Evolutionary conservation across 1,140 invertebrate species (phyloP).

Genomic region (Drosophila seguyi): DNA sequence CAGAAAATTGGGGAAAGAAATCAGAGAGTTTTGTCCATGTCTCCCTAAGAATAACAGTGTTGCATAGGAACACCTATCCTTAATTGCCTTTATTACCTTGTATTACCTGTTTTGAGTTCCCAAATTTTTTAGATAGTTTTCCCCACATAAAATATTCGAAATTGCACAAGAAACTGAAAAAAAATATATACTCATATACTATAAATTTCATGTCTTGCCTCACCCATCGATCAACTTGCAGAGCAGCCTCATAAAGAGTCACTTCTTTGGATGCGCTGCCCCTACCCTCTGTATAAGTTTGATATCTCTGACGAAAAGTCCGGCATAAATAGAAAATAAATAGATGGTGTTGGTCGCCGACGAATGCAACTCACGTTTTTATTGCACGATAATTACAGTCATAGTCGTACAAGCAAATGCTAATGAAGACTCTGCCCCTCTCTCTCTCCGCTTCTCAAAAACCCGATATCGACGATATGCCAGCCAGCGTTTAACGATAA

Average conservation of each 20-base stretch:
- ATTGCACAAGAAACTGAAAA: not conserved
- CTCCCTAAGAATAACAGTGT: not conserved
- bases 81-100: not conserved
- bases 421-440: slow-evolving; percentile 47
- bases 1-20: not conserved
- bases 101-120: not conserved
- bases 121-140: not conserved
- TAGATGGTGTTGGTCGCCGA: slow-evolving; percentile 4
- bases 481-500: slow-evolving; percentile 69
- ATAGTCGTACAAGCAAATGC: slow-evolving; percentile 49
- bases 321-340: slow-evolving; percentile 33
- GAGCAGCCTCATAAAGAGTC: slow-evolving; percentile 18
- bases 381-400: slow-evolving; percentile 75
- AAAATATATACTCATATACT: too few species aligned
- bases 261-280: not conserved
- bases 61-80: too few species aligned
- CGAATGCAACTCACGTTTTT: slow-evolving; percentile 73
- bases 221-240: slow-evolving; percentile 23
- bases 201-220: slow-evolving; percentile 4
- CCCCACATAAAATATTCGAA: not conserved
- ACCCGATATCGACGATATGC: slow-evolving; percentile 64
- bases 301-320: slow-evolving; percentile 27
- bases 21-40: not conserved
- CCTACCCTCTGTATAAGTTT: not conserved
- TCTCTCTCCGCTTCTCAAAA: not conserved